Conservation (phyloP, 2,113 vertebrate species). For the Lophura nycthemera region DNA sequence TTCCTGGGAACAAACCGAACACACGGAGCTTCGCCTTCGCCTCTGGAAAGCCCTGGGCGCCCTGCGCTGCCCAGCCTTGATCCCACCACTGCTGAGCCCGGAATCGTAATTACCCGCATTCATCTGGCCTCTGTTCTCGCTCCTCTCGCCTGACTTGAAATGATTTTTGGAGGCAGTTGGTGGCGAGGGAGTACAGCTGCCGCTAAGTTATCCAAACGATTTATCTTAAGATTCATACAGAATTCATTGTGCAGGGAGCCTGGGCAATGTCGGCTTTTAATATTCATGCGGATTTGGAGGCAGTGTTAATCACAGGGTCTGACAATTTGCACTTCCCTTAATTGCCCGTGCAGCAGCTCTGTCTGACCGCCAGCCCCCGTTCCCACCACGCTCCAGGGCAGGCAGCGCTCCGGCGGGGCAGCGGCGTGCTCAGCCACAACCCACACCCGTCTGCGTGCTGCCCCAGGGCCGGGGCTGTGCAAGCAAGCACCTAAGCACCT, state of each 20-base stretch:
- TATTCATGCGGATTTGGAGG: slow-evolving; percentile 84
- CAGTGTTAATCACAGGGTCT: slow-evolving; percentile 76
- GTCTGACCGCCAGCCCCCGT: not conserved
- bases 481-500: too few relatives aligned
- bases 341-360: slow-evolving; percentile 62
- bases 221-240: slow-evolving; percentile 85
- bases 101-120: not conserved
- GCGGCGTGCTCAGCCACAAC: not conserved
- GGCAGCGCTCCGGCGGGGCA: not conserved
- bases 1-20: not conserved
- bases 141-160: slow-evolving; percentile 34
- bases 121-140: not conserved
- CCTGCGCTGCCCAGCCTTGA: not conserved
- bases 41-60: not conserved
- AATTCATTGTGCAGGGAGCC: slow-evolving; percentile 82
- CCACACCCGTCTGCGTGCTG: not conserved
- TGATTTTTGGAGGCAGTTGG: slow-evolving; percentile 74
- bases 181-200: slow-evolving; percentile 80
- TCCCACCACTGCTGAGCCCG: not conserved
- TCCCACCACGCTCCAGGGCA: fast-evolving
- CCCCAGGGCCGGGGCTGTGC: not conserved
- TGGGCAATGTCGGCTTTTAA: slow-evolving; percentile 83
- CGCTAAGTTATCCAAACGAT: slow-evolving; percentile 81
- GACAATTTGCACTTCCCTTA: slow-evolving; percentile 77
- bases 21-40: fast-evolving